Percentiles rank a stretch among this genome's conserved stretches.
Evolutionary conservation across 2,797 vertebrate species (phyloP).

Genomic region (Margarornis squamiger): DNA sequence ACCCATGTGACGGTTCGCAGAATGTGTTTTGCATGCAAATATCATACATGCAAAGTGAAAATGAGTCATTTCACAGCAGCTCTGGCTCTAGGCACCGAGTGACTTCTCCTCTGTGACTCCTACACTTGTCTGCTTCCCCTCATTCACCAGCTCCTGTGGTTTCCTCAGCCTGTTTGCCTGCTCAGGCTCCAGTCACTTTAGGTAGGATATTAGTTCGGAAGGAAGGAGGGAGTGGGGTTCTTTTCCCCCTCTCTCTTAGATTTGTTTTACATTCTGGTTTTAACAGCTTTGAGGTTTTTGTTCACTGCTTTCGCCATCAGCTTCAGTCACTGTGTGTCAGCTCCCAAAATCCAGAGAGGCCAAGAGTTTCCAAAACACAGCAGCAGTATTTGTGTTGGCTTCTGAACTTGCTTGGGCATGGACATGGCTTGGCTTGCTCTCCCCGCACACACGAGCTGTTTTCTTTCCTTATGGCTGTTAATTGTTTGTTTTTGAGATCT

Average conservation of each 20-base stretch:
- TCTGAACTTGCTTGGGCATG: not conserved
- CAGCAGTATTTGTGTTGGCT: slow-evolving; percentile 61
- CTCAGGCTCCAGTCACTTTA: not conserved
- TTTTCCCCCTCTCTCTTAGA: not conserved
- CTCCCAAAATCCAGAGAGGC: slow-evolving; percentile 25
- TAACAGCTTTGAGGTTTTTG: slow-evolving; percentile 59
- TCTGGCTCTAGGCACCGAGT: slow-evolving; percentile 47
- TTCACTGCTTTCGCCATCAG: slow-evolving; percentile 20
- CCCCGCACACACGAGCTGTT: not conserved
- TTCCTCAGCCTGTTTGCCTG: slow-evolving; percentile 1
- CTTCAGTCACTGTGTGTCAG: not conserved
- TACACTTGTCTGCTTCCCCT: slow-evolving; percentile 57
- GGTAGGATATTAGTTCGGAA: slow-evolving; percentile 25
- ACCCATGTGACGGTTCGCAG: not conserved
- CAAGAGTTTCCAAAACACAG: slow-evolving; percentile 45
- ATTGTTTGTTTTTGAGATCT: not conserved
- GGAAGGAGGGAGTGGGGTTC: not conserved
- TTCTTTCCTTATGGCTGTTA: slow-evolving; percentile 30
- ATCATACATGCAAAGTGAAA: slow-evolving; percentile 62
- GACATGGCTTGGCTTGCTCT: not conserved
- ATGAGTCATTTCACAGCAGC: slow-evolving; percentile 61
- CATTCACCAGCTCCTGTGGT: slow-evolving; percentile 26
- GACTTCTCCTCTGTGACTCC: slow-evolving; percentile 62
- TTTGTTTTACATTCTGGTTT: slow-evolving; percentile 46
- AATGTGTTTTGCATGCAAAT: slow-evolving; percentile 55